These are phyloP conservation scores for Lampris megalopsis DNA, from an alignment of 2,113 vertebrate genomes.

Conservation along the genomic window DNA sequence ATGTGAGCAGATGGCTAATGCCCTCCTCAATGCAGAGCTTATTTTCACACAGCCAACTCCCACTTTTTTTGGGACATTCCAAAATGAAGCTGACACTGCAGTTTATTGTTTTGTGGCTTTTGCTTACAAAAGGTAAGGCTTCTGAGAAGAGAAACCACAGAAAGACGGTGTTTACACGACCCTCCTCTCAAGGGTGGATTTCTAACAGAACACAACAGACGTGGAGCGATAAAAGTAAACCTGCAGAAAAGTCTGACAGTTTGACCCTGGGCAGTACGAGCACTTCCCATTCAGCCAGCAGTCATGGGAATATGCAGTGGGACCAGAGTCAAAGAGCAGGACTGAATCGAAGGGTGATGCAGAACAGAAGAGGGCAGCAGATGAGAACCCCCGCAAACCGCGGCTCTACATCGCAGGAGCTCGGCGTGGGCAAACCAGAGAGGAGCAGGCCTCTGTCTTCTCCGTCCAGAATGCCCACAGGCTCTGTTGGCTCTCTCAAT, in stretches of 20 bases:
- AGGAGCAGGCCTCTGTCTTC: no score
- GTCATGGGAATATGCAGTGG: slow-evolving; percentile 33
- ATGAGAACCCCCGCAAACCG: slow-evolving; percentile 52
- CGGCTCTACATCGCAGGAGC: slow-evolving; percentile 78
- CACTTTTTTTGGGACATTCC: slow-evolving; percentile 45
- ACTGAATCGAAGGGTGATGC: slow-evolving; percentile 27
- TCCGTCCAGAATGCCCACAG: no score
- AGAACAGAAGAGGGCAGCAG: slow-evolving; percentile 57
- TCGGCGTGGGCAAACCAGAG: no score
- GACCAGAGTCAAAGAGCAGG: slow-evolving; percentile 14
- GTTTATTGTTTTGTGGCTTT: slow-evolving; percentile 72
- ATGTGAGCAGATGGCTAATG: not conserved
- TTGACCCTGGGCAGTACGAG: not conserved
- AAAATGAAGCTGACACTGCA: slow-evolving; percentile 83
- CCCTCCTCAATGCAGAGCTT: not conserved
- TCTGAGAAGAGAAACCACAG: slow-evolving; percentile 49
- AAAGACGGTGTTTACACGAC: not conserved
- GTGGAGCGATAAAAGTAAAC: not conserved
- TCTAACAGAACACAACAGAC: not conserved
- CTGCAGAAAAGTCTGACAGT: slow-evolving; percentile 10
- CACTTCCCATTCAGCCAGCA: slow-evolving; percentile 46
- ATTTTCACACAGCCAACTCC: not conserved
- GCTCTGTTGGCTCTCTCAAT: slow-evolving; percentile 86
- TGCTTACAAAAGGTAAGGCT: slow-evolving; percentile 77
- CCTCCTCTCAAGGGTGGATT: not conserved